phyloP scores from a whole-genome alignment of 2,888 invertebrate genomes.

The Melangyna quadrimaculata region DNA sequence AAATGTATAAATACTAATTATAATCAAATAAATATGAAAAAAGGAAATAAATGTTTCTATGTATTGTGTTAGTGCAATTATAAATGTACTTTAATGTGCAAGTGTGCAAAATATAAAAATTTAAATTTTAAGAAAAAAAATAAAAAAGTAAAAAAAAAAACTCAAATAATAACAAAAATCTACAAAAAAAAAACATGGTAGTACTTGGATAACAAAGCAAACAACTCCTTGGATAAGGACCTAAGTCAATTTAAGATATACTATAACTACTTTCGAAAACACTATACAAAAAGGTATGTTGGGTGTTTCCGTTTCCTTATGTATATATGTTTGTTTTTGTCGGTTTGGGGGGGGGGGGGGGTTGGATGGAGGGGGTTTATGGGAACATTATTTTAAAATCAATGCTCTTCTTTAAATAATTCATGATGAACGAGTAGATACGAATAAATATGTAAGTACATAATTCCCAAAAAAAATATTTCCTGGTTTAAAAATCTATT shows the following conservation, averaged over 20 bases:
- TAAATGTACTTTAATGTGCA: conserved; percentile 18
- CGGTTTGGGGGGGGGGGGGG: too few species aligned
- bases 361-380: too few species aligned
- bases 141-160: conserved; percentile 9
- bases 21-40: not conserved
- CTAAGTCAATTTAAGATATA: conserved; percentile 46
- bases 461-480: not conserved
- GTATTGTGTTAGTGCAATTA: conserved; percentile 17
- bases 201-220: conserved; percentile 58
- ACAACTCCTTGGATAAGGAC: conserved; percentile 34
- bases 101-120: not conserved
- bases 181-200: conserved; percentile 47
- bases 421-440: not conserved
- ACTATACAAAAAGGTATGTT: conserved; percentile 38
- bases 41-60: not conserved
- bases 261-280: conserved; percentile 9
- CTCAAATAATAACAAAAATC: not conserved
- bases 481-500: conserved; percentile 38
- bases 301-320: not conserved
- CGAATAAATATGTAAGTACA: not conserved
- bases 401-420: not conserved
- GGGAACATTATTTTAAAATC: conserved; percentile 1
- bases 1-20: conserved; percentile 25
- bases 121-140: conserved; percentile 23
- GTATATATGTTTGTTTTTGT: too few species aligned